Evolutionary conservation across 2,797 vertebrate genomes (phyloP).

Genomic region (Esox masquinongy): DNA sequence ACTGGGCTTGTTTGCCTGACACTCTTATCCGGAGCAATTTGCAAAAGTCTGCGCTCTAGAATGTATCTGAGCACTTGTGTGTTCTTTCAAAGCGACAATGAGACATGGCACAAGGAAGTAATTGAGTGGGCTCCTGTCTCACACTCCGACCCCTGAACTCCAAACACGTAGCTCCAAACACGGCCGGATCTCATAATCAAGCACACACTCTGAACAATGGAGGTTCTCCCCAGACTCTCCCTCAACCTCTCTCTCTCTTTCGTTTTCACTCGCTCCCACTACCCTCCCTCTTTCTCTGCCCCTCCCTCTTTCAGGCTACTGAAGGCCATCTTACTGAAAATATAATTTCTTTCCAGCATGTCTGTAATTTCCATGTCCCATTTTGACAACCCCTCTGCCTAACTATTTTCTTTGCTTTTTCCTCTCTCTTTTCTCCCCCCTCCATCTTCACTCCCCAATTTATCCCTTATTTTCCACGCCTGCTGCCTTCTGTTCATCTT

Average conservation of each 20-base stretch:
- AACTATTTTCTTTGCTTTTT: conserved; percentile 16
- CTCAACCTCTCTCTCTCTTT: conserved; percentile 8
- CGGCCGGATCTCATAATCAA: conserved; percentile 1
- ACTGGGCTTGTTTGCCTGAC: conserved; percentile 44
- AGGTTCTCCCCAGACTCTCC: not conserved
- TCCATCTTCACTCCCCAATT: conserved; percentile 48
- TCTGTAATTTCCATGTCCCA: conserved; percentile 57
- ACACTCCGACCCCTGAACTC: conserved; percentile 22
- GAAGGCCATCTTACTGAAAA: conserved; percentile 9
- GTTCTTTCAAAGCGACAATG: conserved; percentile 48
- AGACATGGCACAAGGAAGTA: conserved; percentile 15
- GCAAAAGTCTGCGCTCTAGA: conserved; percentile 33
- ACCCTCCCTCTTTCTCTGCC: conserved; percentile 27
- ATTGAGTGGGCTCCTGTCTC: conserved; percentile 34
- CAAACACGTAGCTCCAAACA: not conserved
- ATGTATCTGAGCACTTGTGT: conserved; percentile 38
- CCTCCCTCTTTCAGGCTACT: not conserved
- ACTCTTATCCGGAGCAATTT: conserved; percentile 56
- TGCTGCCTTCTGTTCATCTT: not conserved
- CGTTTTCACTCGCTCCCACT: conserved; percentile 18
- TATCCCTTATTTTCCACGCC: conserved; percentile 41
- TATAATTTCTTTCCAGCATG: conserved; percentile 50
- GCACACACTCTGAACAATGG: conserved; percentile 8
- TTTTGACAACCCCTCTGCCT: conserved; percentile 45
- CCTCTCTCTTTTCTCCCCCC: not conserved